Conservation (phyloP, 2,888 invertebrate genomes). For the Macaria liturata region DNA sequence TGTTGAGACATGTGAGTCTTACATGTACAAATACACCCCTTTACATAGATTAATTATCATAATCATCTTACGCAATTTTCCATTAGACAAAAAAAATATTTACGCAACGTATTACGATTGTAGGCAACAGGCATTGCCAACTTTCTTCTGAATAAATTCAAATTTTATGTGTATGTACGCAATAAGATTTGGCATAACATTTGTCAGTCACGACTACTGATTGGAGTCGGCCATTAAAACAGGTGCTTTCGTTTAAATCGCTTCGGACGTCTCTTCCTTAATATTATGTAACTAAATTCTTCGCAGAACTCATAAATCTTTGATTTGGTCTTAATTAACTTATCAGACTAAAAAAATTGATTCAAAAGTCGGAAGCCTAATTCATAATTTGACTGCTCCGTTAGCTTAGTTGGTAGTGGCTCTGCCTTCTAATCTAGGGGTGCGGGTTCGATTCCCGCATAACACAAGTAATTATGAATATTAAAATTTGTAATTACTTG, state of each 20-base stretch:
- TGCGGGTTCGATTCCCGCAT: too few species aligned
- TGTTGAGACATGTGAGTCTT: too few species aligned
- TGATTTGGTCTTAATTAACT: slow-evolving; percentile 7
- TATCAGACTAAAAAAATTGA: not conserved
- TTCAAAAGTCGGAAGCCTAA: too few species aligned
- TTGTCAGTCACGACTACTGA: slow-evolving; percentile 43
- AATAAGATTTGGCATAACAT: slow-evolving; percentile 42
- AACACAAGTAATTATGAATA: too few species aligned
- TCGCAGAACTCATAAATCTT: slow-evolving; percentile 3
- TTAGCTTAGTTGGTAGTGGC: too few species aligned
- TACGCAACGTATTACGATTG: slow-evolving; percentile 14
- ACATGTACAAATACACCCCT: too few species aligned
- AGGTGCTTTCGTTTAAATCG: slow-evolving; percentile 52
- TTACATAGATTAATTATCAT: too few species aligned
- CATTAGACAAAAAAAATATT: slow-evolving; percentile 17
- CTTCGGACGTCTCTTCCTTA: slow-evolving; percentile 37
- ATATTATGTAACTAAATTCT: slow-evolving; percentile 16
- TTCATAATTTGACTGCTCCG: too few species aligned
- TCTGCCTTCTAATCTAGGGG: too few species aligned
- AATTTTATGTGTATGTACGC: slow-evolving; percentile 25
- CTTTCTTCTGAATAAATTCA: slow-evolving; percentile 27
- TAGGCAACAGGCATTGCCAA: slow-evolving; percentile 13
- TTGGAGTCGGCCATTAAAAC: slow-evolving; percentile 41
- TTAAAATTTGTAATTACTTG: too few species aligned
- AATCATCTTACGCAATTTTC: slow-evolving; percentile 3